Percentiles rank a stretch among this genome's conserved stretches.
phyloP scores from a whole-genome alignment of 2,888 invertebrate species.

The Himalopsyche kuldschensis region DNA sequence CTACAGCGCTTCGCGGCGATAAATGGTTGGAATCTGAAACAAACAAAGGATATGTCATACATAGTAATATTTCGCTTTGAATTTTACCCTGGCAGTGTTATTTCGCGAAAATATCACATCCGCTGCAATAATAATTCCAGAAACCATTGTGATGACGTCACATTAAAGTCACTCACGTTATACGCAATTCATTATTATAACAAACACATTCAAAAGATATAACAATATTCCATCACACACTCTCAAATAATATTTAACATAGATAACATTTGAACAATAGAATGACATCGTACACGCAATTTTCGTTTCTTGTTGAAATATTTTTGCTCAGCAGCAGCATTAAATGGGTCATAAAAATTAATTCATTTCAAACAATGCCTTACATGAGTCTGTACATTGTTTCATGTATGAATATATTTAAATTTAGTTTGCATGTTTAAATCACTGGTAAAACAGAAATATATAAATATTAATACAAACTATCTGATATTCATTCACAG shows the following conservation, averaged over 20 bases:
- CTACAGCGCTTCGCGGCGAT: background rate
- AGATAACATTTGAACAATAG: background rate
- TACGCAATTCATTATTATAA: background rate
- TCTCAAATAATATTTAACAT: background rate
- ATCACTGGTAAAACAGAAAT: no score
- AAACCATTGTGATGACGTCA: background rate
- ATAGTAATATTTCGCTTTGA: background rate
- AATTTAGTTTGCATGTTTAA: no score
- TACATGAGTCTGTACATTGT: no score
- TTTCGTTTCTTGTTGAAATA: background rate
- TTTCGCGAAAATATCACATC: background rate
- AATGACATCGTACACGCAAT: background rate
- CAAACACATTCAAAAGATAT: background rate
- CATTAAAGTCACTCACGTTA: background rate
- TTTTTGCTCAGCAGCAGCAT: no score
- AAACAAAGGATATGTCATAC: background rate
- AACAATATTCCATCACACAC: background rate
- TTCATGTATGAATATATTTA: no score
- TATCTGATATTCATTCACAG: no score
- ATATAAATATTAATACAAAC: no score
- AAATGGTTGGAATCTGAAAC: background rate
- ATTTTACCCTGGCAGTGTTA: background rate
- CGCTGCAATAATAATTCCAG: background rate
- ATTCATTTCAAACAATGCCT: no score
- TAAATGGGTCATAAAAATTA: no score